These are phyloP conservation scores for Haemorhous mexicanus DNA, from an alignment of 2,113 vertebrate species.

Conservation along the genomic window DNA sequence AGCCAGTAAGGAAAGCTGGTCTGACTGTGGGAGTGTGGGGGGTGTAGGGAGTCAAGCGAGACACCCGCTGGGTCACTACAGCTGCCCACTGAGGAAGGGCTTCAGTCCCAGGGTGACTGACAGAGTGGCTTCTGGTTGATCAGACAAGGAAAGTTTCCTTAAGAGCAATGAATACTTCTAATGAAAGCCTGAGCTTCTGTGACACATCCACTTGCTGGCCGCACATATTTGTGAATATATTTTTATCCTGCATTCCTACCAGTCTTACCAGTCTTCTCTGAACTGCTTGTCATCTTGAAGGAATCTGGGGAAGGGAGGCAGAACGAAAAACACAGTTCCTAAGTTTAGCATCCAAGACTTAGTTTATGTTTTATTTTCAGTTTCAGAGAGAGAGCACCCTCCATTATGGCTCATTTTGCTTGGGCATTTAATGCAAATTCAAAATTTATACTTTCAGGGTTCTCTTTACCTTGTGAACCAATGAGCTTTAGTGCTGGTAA, in stretches of 20 bases:
- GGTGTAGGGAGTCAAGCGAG: fast-evolving
- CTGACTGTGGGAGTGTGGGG: not conserved
- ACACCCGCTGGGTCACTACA: fast-evolving
- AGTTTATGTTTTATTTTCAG: not conserved
- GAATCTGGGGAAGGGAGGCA: not conserved
- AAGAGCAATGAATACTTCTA: not conserved
- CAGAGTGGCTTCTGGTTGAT: not conserved
- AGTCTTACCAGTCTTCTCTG: not conserved
- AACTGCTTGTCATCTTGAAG: not conserved
- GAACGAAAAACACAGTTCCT: not conserved
- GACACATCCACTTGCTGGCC: not conserved
- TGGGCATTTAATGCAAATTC: not conserved
- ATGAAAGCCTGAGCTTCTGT: not conserved
- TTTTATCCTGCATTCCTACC: not conserved
- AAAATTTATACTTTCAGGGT: not conserved
- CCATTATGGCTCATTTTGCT: not conserved
- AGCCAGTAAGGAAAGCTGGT: not conserved
- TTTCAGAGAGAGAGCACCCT: not conserved
- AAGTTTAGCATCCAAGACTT: not conserved
- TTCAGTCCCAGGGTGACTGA: not conserved
- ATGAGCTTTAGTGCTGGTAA: not conserved
- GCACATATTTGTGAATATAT: not conserved
- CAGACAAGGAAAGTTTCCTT: not conserved
- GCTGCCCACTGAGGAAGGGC: not conserved
- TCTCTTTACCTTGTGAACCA: not conserved